Percentiles rank a stretch among this genome's conserved stretches.
Evolutionary conservation across 2,888 invertebrate genomes (phyloP).

Genomic region (Seira sanloemensis): DNA sequence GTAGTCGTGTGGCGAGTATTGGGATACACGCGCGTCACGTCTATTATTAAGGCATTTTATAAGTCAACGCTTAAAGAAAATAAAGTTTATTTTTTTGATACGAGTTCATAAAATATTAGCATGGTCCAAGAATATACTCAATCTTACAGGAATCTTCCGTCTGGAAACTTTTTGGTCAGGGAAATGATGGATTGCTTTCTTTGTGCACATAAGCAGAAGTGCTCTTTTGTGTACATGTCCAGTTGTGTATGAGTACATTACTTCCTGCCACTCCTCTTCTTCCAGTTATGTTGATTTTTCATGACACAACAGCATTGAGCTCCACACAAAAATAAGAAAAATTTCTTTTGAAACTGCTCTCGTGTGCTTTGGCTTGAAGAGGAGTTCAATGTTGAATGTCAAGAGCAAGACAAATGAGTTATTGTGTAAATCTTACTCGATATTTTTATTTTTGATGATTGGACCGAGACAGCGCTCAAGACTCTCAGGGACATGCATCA

Average conservation of each 20-base stretch:
- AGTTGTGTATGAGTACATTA: conserved; percentile 35
- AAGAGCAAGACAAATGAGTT: conserved; percentile 57
- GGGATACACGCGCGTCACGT: too few species aligned
- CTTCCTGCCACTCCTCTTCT: conserved; percentile 32
- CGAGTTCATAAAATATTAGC: too few species aligned
- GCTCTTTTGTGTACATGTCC: conserved; percentile 61
- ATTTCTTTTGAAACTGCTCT: neutral
- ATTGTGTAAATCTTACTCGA: conserved; percentile 36
- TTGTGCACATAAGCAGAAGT: conserved; percentile 23
- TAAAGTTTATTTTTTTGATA: too few species aligned
- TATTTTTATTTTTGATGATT: neutral
- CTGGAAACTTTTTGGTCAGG: conserved; percentile 28
- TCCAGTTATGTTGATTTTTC: neutral
- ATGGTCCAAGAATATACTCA: neutral
- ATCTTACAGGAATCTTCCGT: conserved; percentile 22
- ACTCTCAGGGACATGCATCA: too few species aligned
- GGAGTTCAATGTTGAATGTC: conserved; percentile 40
- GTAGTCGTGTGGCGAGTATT: too few species aligned
- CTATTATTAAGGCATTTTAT: too few species aligned
- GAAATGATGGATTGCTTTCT: conserved; percentile 61
- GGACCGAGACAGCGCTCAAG: too few species aligned
- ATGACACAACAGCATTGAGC: too few species aligned
- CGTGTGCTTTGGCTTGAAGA: neutral
- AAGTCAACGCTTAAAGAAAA: too few species aligned
- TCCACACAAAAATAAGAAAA: neutral